Evolutionary conservation across 2,888 invertebrate genomes (phyloP).

Genomic region (Chirona hameri): DNA sequence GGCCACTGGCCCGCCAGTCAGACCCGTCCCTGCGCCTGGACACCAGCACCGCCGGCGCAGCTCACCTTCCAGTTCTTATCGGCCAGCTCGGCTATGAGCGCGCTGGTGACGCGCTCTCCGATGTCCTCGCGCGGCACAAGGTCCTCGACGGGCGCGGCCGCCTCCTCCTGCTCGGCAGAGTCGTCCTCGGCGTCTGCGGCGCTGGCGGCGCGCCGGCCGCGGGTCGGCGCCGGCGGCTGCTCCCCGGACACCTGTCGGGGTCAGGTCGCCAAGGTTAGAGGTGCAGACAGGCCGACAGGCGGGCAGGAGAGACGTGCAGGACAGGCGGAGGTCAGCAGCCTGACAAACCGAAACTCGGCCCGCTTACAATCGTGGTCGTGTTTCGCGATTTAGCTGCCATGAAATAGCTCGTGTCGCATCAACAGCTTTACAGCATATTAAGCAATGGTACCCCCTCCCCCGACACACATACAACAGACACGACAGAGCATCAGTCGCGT

Average conservation of each 20-base stretch:
- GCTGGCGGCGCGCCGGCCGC: constrained; percentile 52
- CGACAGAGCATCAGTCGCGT: too few species aligned
- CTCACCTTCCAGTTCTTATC: constrained; percentile 90
- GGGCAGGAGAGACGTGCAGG: too few species aligned
- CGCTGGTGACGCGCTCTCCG: constrained; percentile 74
- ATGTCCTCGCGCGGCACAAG: constrained; percentile 74
- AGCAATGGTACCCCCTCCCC: too few species aligned
- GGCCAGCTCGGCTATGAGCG: constrained; percentile 70
- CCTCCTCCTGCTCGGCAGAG: constrained; percentile 41
- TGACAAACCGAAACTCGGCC: too few species aligned
- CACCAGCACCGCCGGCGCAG: constrained; percentile 42
- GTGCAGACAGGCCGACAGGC: too few species aligned
- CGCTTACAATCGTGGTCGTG: too few species aligned
- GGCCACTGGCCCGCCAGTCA: too few species aligned
- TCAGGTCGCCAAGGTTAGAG: constrained; percentile 38
- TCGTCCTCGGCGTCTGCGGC: constrained; percentile 32
- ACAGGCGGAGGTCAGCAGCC: too few species aligned
- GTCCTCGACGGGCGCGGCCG: constrained; percentile 59
- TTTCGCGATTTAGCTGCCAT: too few species aligned
- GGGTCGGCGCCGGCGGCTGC: constrained; percentile 68
- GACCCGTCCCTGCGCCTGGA: not conserved
- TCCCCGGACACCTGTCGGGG: constrained; percentile 58
- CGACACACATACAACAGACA: too few species aligned
- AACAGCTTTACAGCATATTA: too few species aligned
- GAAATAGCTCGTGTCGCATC: too few species aligned